Evolutionary conservation across 2,888 invertebrate genomes (phyloP).

Genomic region (Zhengitettix transpicula): DNA sequence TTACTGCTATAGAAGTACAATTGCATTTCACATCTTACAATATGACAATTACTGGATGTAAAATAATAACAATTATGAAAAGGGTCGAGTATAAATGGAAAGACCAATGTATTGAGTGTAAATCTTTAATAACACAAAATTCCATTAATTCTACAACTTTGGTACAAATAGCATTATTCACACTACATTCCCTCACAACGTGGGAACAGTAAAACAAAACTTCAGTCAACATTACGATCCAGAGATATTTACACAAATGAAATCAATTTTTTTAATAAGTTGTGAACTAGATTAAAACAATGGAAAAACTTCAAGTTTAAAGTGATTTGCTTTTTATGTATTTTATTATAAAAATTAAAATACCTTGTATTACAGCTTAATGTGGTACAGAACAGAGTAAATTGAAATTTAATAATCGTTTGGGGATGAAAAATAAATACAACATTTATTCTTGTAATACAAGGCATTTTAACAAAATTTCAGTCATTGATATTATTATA

Average conservation of each 20-base stretch:
- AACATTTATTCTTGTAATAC: background rate
- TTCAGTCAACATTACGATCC: background rate
- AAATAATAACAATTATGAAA: too few relatives aligned
- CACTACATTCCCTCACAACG: constrained; percentile 5
- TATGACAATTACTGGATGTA: too few relatives aligned
- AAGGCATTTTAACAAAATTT: background rate
- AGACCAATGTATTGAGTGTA: constrained; percentile 6
- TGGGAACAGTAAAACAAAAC: constrained; percentile 1
- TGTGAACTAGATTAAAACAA: background rate
- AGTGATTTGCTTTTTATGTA: background rate
- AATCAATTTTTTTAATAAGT: background rate
- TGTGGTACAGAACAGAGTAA: background rate
- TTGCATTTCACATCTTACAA: too few relatives aligned
- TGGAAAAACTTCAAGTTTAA: background rate
- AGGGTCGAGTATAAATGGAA: too few relatives aligned
- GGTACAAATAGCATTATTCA: constrained; percentile 13
- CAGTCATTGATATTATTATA: background rate
- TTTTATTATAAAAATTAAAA: constrained; percentile 1
- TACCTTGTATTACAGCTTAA: background rate
- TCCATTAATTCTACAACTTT: constrained; percentile 15
- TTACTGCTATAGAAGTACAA: too few relatives aligned
- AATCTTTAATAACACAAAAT: constrained; percentile 15
- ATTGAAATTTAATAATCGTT: background rate
- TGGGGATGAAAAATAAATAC: background rate
- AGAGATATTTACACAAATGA: background rate